phyloP scores from a whole-genome alignment of 2,113 vertebrate species.

The Otocyon megalotis region DNA sequence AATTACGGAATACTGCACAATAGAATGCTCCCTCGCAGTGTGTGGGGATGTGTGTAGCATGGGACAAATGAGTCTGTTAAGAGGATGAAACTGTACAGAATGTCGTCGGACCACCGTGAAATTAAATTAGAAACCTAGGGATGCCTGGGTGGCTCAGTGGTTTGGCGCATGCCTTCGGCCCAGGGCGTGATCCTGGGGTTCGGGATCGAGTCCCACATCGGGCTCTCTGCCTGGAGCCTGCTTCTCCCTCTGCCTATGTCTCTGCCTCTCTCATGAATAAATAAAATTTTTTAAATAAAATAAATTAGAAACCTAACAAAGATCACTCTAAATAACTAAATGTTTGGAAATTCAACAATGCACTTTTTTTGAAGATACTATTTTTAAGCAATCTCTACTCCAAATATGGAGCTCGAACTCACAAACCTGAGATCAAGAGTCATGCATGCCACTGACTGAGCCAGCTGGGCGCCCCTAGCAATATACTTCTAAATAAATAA shows the following conservation, averaged over 20 bases:
- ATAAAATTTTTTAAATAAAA: no score
- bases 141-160: no score
- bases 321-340: background rate
- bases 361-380: background rate
- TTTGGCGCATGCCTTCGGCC: no score
- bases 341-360: background rate
- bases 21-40: background rate
- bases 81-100: background rate
- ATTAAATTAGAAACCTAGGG: background rate
- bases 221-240: no score
- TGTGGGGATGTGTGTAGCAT: no score
- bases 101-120: no score
- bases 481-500: background rate
- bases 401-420: background rate
- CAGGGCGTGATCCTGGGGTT: no score
- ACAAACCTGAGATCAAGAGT: background rate
- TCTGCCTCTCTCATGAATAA: no score
- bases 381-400: background rate
- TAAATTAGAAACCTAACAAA: background rate
- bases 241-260: no score
- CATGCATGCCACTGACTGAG: background rate
- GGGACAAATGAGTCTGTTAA: background rate
- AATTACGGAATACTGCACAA: rapidly evolving
- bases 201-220: no score
- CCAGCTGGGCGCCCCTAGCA: background rate